Base-by-base conservation (phyloP, 2,797 vertebrate species). In the Mionectes olivaceus region DNA sequence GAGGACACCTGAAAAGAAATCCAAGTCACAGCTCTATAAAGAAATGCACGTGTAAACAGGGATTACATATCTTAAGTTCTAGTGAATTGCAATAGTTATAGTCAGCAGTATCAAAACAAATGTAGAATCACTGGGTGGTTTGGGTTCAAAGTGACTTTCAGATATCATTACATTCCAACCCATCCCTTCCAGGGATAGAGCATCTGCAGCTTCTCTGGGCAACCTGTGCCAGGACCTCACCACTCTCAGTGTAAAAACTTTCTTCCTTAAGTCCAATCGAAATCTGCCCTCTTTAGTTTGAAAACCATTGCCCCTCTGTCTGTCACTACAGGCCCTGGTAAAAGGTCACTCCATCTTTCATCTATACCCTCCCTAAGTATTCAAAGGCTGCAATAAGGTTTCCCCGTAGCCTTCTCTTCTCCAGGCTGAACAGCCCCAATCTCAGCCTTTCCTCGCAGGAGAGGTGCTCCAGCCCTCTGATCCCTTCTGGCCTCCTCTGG, bases 181-280 rank as follows among this genome's bases (percentile, higher is more conserved):
- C 9, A 5, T 6, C 23, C 24, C 15, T 84, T 60, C 28, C 33
- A 67, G 39, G 37, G 25, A 14, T 53, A 7, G 5, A 3, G 1
- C 32, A 53, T 12, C 25, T 47, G 43, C 47, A 53, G 47, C 25
- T 63, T 35, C 32, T 43, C 19, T 35, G 47, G 37, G 19, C 19
- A 63, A 1, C 19, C 37, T 77, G 47, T 63, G 23, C 47, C 47
- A 64, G 74, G 11, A 15, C 47, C 19, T 64, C 75, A 23, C 30
- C n/a, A 50, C 11, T 4, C 6, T 64, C 28, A 41, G 0, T 0
- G 2, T 10, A 6, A 55, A 47, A 3, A 79, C 52, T 19, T 16
- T 59, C 16, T 60, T 5, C 24, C 22, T 47, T 35, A 37, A 12
- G 0, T 49, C 11, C 4, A 35, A 1, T 64, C 19, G 50, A 37